Evolutionary conservation across 2,797 vertebrate genomes (phyloP), one percentile per base, ranked within the genome.

Genomic region (Loris lydekkerianus): DNA sequence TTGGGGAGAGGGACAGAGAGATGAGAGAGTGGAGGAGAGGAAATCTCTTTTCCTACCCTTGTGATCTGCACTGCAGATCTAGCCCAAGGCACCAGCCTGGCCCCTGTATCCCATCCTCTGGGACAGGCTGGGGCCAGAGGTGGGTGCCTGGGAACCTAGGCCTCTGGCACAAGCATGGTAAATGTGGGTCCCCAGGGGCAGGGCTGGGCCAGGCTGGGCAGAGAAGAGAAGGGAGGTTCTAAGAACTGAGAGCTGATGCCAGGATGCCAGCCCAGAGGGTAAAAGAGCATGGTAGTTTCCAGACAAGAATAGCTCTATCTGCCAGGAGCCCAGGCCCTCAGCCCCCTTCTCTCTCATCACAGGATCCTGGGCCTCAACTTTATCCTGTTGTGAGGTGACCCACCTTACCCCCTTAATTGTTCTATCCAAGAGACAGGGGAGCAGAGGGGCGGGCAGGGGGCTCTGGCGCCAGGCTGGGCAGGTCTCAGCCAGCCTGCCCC

Each of bases 401-500:
- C 46, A 76, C 60, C 75, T 72, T 34, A 63, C 23, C 81, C 53
- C 21, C 49, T 81, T 29, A 17, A 6, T 43, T 43, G 13, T 78
- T 76, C 76, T 83, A 37, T 69, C 61, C 58, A 76, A 96, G 69
- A 73, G 75, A 61, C 40, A 58, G 80, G 85, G 80, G 84, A 34
- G 86, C 78, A 56, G 7, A 18, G 76, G 78, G 37, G 60, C 49
- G 4, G 82, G 53, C 46, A 69, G 96, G 97, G 97, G 97, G 96
- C 95, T 97, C 93, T 96, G 96, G 95, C 95, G 93, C 96, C 97
- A 96, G 63, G 95, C 81, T 0, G 49, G 97, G 94, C 97, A 97
- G 96, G 97, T 96, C 96, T 91, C 93, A 96, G 96, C 95, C 97
- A 96, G 96, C 90, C 96, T 95, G 95, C 61, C 96, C 96, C 97